Conservation (phyloP, 2,888 invertebrate species). For the Epirrhoe alternata region DNA sequence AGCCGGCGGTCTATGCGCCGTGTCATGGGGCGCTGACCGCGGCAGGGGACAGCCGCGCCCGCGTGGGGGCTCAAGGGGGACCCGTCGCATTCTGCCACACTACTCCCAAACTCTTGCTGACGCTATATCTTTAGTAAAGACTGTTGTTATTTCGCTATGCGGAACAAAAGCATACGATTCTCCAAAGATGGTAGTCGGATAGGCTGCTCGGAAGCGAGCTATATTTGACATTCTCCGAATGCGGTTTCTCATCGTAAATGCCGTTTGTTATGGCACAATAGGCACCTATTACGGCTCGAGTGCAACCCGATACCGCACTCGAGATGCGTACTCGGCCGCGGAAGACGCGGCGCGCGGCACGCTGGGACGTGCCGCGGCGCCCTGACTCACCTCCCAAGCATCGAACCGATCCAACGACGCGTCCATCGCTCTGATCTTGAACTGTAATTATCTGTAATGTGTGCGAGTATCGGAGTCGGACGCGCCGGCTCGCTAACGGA, state of each 20-base stretch:
- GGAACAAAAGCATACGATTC: too few species aligned
- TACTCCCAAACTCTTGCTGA: too few species aligned
- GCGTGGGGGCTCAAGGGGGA: too few species aligned
- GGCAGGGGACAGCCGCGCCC: too few species aligned
- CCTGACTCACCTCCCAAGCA: neutral
- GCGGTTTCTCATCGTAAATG: neutral
- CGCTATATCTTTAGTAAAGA: too few species aligned
- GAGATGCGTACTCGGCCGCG: neutral
- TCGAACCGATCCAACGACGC: slow-evolving; percentile 18
- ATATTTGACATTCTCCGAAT: neutral
- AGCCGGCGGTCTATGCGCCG: too few species aligned
- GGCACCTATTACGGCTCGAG: neutral
- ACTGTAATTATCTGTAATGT: neutral
- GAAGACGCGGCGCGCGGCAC: neutral
- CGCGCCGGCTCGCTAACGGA: slow-evolving; percentile 51
- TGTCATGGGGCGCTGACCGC: too few species aligned
- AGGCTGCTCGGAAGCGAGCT: neutral
- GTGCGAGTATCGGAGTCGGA: slow-evolving; percentile 29
- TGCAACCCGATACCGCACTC: neutral
- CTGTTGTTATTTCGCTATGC: too few species aligned
- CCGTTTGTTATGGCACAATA: neutral
- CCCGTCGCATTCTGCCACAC: too few species aligned
- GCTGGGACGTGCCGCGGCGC: neutral
- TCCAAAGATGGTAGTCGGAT: neutral
- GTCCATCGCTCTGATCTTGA: neutral